Evolutionary conservation across 2,113 vertebrate genomes (phyloP).

Genomic region (Hepsetus odoe): DNA sequence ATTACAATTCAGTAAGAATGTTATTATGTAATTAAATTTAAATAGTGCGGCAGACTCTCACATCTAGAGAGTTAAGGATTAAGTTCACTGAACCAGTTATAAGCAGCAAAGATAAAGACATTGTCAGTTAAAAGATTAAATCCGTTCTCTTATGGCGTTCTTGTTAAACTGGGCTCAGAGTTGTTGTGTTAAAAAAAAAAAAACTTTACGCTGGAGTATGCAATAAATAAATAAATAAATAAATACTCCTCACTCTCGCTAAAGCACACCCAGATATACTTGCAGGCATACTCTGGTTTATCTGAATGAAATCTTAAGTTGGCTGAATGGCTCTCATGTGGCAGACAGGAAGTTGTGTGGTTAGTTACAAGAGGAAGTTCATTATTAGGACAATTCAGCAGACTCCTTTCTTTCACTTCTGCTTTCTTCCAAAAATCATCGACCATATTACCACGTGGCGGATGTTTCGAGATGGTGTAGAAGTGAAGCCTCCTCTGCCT

Average conservation of each 20-base stretch:
- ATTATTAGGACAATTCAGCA: neutral
- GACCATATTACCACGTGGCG: too few relatives aligned
- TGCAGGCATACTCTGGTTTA: neutral
- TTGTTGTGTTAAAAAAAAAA: neutral
- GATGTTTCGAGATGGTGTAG: too few relatives aligned
- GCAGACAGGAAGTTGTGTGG: neutral
- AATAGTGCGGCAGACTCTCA: too few relatives aligned
- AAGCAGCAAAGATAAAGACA: too few relatives aligned
- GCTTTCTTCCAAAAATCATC: neutral
- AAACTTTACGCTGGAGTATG: neutral
- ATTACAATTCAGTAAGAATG: too few relatives aligned
- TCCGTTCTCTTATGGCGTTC: too few relatives aligned
- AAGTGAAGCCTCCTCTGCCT: neutral
- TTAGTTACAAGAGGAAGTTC: neutral
- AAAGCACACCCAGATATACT: neutral
- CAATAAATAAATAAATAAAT: neutral
- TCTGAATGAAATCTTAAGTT: neutral
- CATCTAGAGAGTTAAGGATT: too few relatives aligned
- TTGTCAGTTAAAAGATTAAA: too few relatives aligned
- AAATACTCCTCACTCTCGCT: too few relatives aligned
- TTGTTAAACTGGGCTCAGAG: neutral
- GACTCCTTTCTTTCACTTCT: neutral
- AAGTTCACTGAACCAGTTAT: too few relatives aligned
- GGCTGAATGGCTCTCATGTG: neutral
- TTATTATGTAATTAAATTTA: too few relatives aligned